Conservation (phyloP, 2,888 invertebrate species). For the Laspeyria flexula region DNA sequence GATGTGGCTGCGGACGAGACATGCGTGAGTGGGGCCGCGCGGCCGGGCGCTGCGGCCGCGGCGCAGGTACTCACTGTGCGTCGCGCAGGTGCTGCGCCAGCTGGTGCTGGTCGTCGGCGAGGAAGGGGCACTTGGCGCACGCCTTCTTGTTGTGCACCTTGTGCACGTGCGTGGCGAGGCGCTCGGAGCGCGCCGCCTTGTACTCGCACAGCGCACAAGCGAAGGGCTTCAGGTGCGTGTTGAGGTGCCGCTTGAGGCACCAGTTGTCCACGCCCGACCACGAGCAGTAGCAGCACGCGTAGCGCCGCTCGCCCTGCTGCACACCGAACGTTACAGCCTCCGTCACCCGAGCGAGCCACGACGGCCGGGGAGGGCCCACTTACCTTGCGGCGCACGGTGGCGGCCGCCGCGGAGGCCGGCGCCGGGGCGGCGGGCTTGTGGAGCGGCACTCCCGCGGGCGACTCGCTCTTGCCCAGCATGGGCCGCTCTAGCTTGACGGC, state of each 20-base stretch:
- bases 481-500: slow-evolving; percentile 72
- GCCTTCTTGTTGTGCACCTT: slow-evolving; percentile 97
- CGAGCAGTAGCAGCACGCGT: slow-evolving; percentile 95
- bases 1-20: slow-evolving; percentile 78
- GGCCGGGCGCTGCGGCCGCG: neutral
- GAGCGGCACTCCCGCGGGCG: slow-evolving; percentile 64
- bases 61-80: slow-evolving; percentile 87
- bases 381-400: slow-evolving; percentile 50
- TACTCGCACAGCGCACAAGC: slow-evolving; percentile 96
- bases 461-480: slow-evolving; percentile 70
- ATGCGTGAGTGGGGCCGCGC: neutral
- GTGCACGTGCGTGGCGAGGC: slow-evolving; percentile 94
- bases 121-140: slow-evolving; percentile 94
- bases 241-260: slow-evolving; percentile 96
- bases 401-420: slow-evolving; percentile 29
- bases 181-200: slow-evolving; percentile 96
- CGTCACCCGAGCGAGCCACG: too few relatives aligned
- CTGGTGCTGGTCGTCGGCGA: slow-evolving; percentile 93
- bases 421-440: slow-evolving; percentile 43
- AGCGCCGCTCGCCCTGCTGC: slow-evolving; percentile 88
- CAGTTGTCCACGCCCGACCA: slow-evolving; percentile 98
- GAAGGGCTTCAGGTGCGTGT: slow-evolving; percentile 97
- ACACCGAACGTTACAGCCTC: slow-evolving; percentile 14
- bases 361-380: too few relatives aligned
- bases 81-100: slow-evolving; percentile 92